Evolutionary conservation across 2,797 vertebrate species (phyloP).

Genomic region (Catharus ustulatus): DNA sequence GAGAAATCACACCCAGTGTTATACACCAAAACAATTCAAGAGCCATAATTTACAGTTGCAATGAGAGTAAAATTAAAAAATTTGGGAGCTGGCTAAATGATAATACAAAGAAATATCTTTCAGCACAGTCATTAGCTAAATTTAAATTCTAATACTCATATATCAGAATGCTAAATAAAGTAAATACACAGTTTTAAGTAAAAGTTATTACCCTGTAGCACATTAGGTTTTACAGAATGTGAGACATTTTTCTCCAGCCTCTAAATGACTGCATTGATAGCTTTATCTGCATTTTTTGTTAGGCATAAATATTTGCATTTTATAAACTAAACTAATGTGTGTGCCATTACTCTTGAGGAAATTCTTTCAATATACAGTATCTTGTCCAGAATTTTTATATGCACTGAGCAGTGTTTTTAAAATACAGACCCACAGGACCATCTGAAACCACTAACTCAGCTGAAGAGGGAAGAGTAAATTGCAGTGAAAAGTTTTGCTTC

Average conservation of each 20-base stretch:
- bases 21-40: background rate
- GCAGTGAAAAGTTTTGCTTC: background rate
- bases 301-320: slow-evolving; percentile 13
- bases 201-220: background rate
- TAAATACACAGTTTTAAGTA: background rate
- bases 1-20: background rate
- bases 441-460: slow-evolving; percentile 1
- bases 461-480: background rate
- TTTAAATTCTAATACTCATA: background rate
- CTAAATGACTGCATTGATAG: background rate
- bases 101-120: background rate
- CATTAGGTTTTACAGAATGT: background rate
- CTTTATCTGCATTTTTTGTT: background rate
- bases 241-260: background rate
- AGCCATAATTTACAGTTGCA: background rate
- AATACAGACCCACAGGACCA: background rate
- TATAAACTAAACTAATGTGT: background rate
- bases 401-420: slow-evolving; percentile 14
- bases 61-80: background rate
- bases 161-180: background rate
- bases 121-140: background rate
- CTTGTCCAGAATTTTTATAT: background rate
- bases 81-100: background rate
- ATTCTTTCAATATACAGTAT: background rate
- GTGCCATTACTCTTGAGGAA: slow-evolving; percentile 27